Evolutionary conservation across 1,140 invertebrate genomes (phyloP).

Genomic region (Hypsibius dujardini): DNA sequence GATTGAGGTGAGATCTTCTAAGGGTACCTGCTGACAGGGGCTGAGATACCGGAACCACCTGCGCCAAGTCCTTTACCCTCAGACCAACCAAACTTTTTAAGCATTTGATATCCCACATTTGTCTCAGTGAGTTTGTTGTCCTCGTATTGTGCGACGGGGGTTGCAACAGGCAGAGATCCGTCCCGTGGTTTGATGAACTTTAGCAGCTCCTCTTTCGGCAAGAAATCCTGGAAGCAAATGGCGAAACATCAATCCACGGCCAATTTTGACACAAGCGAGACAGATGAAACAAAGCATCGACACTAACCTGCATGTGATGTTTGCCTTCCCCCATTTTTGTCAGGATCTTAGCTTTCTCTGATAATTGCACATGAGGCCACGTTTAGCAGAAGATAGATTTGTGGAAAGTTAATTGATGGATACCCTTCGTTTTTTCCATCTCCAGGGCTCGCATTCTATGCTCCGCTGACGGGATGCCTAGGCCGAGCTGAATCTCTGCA

Average conservation of each 20-base stretch:
- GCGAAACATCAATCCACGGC: too few species aligned
- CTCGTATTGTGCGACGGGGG: constrained; percentile 81
- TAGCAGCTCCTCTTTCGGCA: constrained; percentile 79
- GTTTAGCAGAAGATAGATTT: constrained; percentile 13
- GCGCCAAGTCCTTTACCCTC: constrained; percentile 77
- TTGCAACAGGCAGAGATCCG: constrained; percentile 63
- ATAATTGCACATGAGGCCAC: constrained; percentile 18
- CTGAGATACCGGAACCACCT: constrained; percentile 65
- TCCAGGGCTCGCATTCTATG: constrained; percentile 63
- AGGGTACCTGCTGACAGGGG: constrained; percentile 78
- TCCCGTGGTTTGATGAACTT: constrained; percentile 79
- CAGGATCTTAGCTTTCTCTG: constrained; percentile 63
- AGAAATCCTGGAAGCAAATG: constrained; percentile 53
- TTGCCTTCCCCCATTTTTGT: constrained; percentile 71
- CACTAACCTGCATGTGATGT: constrained; percentile 54
- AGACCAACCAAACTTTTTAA: constrained; percentile 79
- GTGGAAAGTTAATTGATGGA: not conserved
- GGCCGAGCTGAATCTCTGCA: constrained; percentile 56
- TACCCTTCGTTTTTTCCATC: constrained; percentile 67
- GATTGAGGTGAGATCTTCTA: not conserved
- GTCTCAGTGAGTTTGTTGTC: constrained; percentile 86
- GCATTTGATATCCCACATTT: constrained; percentile 88
- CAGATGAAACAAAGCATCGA: too few species aligned
- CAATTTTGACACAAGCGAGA: too few species aligned
- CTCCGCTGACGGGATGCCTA: constrained; percentile 80